phyloP scores from a whole-genome alignment of 1,140 invertebrate genomes.

The Hyles euphorbiae region DNA sequence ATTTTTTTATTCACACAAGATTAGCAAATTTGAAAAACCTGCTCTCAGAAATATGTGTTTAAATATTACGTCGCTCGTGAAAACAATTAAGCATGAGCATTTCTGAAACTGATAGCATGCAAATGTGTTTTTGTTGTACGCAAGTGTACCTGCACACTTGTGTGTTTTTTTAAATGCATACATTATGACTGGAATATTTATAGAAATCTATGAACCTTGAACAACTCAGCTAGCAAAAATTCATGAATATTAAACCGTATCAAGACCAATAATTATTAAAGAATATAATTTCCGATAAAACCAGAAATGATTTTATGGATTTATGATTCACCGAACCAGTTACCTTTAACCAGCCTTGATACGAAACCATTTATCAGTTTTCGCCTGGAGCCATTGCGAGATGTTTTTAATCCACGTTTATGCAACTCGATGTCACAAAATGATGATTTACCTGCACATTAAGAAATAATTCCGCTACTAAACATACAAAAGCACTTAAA shows the following conservation, averaged over 20 bases:
- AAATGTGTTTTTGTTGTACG: too few relatives aligned
- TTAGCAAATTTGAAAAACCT: too few relatives aligned
- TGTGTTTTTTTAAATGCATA: too few relatives aligned
- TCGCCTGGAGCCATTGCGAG: conserved; percentile 1
- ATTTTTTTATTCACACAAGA: too few relatives aligned
- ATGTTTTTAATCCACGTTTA: conserved; percentile 8
- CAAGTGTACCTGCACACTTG: too few relatives aligned
- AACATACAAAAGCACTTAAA: conserved; percentile 6
- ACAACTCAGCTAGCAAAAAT: too few relatives aligned
- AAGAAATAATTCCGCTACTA: neutral
- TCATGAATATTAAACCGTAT: neutral
- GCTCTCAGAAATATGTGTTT: too few relatives aligned
- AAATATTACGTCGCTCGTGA: too few relatives aligned
- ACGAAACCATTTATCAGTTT: conserved; percentile 1
- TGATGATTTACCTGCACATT: conserved; percentile 1
- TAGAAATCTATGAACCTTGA: too few relatives aligned
- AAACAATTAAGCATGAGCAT: too few relatives aligned
- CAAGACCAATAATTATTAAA: neutral
- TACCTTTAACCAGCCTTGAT: conserved; percentile 10
- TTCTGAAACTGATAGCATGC: too few relatives aligned
- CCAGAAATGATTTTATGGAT: conserved; percentile 14
- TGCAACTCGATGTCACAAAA: conserved; percentile 6
- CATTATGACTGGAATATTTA: too few relatives aligned
- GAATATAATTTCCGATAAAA: conserved; percentile 15
- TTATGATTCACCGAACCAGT: conserved; percentile 10